Base-by-base conservation (phyloP, 2,797 vertebrate species). In the Spatula clypeata region DNA sequence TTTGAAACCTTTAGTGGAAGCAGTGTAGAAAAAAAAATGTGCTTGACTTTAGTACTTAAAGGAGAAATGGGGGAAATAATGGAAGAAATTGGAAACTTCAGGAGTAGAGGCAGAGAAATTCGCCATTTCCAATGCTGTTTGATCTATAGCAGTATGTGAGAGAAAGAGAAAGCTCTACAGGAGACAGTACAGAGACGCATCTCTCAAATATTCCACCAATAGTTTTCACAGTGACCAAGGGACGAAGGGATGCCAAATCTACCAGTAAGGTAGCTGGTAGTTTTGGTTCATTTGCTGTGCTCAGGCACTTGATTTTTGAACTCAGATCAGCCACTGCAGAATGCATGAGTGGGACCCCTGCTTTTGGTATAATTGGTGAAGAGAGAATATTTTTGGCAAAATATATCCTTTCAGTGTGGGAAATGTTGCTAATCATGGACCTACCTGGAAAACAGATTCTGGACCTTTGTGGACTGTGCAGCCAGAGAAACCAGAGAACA, bases 281-380 rank as follows among this genome's bases (percentile, higher is more conserved):
- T 71, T 92, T 47, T 79, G 79, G 38, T 57, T 53, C 0, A 0
- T 76, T 82, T 92, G 82, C 60, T 55, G 1, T 82, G 74, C 67
- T 95, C 53, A 82, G 53, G 21, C 90, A 55, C 71, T 92, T 66
- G 44, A 53, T 85, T 60, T 93, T 75, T 88, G 17, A 42, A 31
- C 90, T 89, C 51, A 45, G 49, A 79, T 70, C 54, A 72, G 51
- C 55, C 27, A 18, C 40, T 83, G 69, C 45, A 79, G 45, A 58
- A 66, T 61, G 60, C 55, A 6, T 0, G 6, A 76, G 44, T 66
- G 29, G 74, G 70, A 85, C 31, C 34, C 14, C 26, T 84, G 92
- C 51, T 21, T 38, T 40, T 74, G 51, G 34, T 73, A 23, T 31
- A 87, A 23, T 15, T 67, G 49, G 6, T 40, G 17, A 49, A 49